These are phyloP conservation scores for Mnemiopsis leidyi DNA, from an alignment of 37 sponge, comb jelly and placozoan species.

Conservation along the genomic window DNA sequence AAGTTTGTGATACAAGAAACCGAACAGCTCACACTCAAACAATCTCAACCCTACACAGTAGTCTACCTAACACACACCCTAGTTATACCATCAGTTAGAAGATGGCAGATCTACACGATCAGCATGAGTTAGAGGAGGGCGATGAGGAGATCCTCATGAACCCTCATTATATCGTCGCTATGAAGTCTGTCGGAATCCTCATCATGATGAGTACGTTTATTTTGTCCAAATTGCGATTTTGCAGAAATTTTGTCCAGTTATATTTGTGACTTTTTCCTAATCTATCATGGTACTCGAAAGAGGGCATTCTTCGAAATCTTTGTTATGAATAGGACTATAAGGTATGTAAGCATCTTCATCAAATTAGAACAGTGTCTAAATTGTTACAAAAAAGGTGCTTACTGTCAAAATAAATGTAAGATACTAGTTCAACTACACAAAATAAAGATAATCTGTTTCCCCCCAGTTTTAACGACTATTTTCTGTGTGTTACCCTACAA, in stretches of 20 bases:
- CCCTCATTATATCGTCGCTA: neutral
- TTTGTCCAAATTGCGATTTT: too few species aligned
- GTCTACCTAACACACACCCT: too few species aligned
- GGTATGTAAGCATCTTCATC: neutral
- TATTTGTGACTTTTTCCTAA: too few species aligned
- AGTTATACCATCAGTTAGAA: too few species aligned
- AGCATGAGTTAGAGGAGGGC: neutral
- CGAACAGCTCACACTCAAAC: too few species aligned
- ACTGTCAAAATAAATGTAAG: too few species aligned
- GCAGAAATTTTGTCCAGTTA: neutral
- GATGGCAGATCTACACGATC: neutral
- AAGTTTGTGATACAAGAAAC: too few species aligned
- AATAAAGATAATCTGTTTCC: neutral
- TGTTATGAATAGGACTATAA: too few species aligned
- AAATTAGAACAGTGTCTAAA: neutral
- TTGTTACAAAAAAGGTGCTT: too few species aligned
- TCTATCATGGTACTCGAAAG: neutral
- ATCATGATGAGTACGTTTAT: slow-evolving; percentile 37
- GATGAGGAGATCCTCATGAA: neutral
- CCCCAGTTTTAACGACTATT: slow-evolving; percentile 12
- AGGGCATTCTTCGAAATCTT: too few species aligned
- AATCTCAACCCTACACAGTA: too few species aligned
- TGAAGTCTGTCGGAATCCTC: slow-evolving; percentile 48
- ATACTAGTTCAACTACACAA: too few species aligned
- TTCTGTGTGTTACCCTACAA: slow-evolving; percentile 63